Evolutionary conservation across 1,140 invertebrate species (phyloP).

Genomic region (Gerris buenoi): DNA sequence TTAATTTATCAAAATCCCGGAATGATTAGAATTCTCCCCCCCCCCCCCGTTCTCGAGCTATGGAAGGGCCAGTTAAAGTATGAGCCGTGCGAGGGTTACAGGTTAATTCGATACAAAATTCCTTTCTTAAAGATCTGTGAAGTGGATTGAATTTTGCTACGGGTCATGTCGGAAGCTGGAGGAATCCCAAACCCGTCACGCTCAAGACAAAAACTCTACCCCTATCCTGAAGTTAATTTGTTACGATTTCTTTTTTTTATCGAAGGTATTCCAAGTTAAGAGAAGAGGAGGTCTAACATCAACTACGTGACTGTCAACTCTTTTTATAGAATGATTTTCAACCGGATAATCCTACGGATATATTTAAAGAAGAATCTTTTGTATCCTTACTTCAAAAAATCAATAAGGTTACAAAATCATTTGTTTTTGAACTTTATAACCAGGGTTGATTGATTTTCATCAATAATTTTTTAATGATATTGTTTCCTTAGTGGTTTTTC

Average conservation of each 20-base stretch:
- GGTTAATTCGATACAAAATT: not conserved
- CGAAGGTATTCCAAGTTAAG: not conserved
- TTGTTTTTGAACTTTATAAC: no score
- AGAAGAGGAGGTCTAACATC: not conserved
- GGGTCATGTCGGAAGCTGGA: not conserved
- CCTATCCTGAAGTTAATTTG: not conserved
- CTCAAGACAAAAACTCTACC: not conserved
- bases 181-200: not conserved
- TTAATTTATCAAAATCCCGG: no score
- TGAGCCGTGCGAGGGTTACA: not conserved
- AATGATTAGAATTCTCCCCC: no score
- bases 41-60: no score
- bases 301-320: not conserved
- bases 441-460: no score
- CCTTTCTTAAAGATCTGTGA: not conserved
- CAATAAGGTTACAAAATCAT: no score
- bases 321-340: not conserved
- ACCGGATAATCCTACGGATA: not conserved
- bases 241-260: not conserved
- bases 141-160: not conserved
- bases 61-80: not conserved
- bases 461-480: no score
- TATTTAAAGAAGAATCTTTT: no score
- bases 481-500: no score
- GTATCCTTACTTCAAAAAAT: no score